Evolutionary conservation across 1,140 invertebrate species (phyloP), one percentile per base, ranked within the genome.

Genomic region (Macrobrachium nipponense): DNA sequence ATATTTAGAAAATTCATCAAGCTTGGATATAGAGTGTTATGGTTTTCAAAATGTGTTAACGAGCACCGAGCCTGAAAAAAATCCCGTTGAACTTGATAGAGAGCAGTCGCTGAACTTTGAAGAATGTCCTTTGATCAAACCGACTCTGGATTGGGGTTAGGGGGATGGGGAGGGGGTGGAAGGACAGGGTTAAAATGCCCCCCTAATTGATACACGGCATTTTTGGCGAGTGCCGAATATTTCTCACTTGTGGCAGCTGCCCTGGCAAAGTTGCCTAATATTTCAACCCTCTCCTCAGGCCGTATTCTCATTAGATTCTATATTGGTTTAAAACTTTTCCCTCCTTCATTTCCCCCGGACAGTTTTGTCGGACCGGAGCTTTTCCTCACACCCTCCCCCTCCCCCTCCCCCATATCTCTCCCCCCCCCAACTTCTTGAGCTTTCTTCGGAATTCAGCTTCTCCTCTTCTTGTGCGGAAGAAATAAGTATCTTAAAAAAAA

Each of bases 131-230:
- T 86, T 86, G 83, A 86, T 86, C 83, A 78, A 59, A 73, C 77
- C 77, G 64, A 17, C 83, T 51, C 12, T 51, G 51, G 51, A 51
- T 51, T 8, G 51, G 51, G 51, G 7, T 51, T 8, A 7, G 51
- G 51, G 51, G 5, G 51, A 7, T 2, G 0, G 51, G 51, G 51
- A 0, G 51, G 12, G 12, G 51, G 51, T 12, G 51, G 51, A 51
- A 68, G 80, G 83, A 80, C 80, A 75, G 83, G 77, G 43, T 77
- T 86, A 86, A 86, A 86, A 86, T 86, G 83, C 80, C 36, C 62
- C 27, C 66, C 83, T 86, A 86, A 86, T 86, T 86, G 83, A 86
- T 86, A 86, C 83, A 86, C 77, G 73, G 80, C 79, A 80, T 86
- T 78, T 86, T 86, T 86, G 79, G 66, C 59, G 12, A 51, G 51